Evolutionary conservation across 1,140 invertebrate species (phyloP).

Genomic region (Metaphire vulgaris): DNA sequence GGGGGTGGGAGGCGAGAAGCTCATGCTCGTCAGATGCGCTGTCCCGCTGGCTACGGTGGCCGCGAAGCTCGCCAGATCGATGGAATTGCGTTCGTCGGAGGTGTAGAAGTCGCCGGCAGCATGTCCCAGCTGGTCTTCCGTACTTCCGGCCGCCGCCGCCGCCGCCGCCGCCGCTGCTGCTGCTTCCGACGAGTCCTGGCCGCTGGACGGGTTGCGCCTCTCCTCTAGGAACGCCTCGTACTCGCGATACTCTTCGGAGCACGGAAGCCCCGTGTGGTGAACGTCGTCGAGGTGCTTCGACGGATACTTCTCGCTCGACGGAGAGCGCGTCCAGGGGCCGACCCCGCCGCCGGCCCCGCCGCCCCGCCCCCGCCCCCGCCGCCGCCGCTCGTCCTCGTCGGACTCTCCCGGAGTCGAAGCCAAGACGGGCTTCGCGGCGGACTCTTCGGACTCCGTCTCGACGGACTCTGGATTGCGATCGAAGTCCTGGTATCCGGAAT

Average conservation of each 20-base stretch:
- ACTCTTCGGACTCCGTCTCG: conserved; percentile 19
- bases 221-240: conserved; percentile 37
- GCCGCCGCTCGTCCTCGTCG: conserved; percentile 5
- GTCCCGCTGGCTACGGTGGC: conserved; percentile 9
- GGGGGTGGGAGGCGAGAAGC: background rate
- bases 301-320: conserved; percentile 36
- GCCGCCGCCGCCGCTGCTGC: conserved; percentile 33
- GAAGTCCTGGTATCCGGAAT: conserved; percentile 34
- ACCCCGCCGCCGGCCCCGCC: conserved; percentile 35
- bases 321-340: conserved; percentile 36
- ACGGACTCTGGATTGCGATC: conserved; percentile 15
- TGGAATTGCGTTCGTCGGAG: background rate
- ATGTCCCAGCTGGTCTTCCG: background rate
- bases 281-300: conserved; percentile 32
- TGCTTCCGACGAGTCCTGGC: conserved; percentile 35
- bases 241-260: conserved; percentile 33
- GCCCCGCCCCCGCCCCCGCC: conserved; percentile 52
- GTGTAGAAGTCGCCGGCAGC: background rate
- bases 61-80: conserved; percentile 17
- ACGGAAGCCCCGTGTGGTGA: conserved; percentile 37
- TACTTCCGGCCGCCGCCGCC: background rate
- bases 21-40: conserved; percentile 5
- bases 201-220: conserved; percentile 36
- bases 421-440: conserved; percentile 25
- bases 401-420: conserved; percentile 17